Conservation (phyloP, 2,113 vertebrate species). For the Chrysochloris asiatica region DNA sequence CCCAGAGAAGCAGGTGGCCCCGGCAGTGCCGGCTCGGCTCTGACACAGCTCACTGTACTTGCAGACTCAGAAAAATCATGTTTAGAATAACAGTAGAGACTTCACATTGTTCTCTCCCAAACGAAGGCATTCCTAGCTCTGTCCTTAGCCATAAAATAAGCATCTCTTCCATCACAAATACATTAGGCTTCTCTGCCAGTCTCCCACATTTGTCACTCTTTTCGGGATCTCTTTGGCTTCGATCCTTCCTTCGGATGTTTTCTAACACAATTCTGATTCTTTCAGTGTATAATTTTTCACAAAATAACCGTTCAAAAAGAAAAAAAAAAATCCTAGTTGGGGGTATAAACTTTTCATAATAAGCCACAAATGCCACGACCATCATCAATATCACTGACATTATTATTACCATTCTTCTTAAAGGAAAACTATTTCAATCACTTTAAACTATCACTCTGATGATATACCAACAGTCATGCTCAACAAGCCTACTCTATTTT, state of each 20-base stretch:
- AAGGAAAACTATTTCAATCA: constrained; percentile 35
- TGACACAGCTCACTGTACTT: background rate
- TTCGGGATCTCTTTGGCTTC: background rate
- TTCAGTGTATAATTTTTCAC: constrained; percentile 11
- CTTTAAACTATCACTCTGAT: constrained; percentile 24
- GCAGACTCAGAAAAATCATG: background rate
- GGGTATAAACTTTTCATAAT: background rate
- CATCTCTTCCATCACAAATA: background rate
- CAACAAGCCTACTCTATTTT: constrained; percentile 43
- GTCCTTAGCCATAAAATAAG: background rate
- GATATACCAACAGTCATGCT: background rate
- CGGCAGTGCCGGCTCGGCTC: background rate
- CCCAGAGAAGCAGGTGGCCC: background rate
- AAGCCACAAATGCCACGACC: background rate
- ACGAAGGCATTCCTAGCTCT: background rate
- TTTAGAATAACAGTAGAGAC: constrained; percentile 34
- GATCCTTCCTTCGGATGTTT: constrained; percentile 30
- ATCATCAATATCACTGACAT: background rate
- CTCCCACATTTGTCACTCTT: background rate
- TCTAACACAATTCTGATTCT: constrained; percentile 37
- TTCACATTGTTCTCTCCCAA: background rate
- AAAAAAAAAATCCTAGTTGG: background rate
- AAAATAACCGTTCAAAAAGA: constrained; percentile 32
- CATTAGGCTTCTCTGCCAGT: background rate
- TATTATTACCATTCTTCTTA: background rate